Base-by-base conservation (phyloP, 2,888 invertebrate genomes). In the Sericinus montela region DNA sequence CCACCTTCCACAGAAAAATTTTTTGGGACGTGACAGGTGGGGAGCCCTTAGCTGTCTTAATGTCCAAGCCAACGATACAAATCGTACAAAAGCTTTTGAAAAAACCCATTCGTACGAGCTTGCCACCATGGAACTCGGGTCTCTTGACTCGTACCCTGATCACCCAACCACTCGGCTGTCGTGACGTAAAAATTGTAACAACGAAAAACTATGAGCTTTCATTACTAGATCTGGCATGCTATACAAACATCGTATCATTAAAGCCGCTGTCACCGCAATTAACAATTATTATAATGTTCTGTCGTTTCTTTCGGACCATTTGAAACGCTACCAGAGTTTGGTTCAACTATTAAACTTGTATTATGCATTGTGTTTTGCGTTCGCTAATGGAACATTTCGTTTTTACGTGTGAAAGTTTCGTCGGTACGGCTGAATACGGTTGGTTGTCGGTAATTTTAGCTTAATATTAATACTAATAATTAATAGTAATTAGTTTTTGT, bases 201-300 rank as follows among this genome's bases (percentile, higher is more conserved):
- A n/a, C n/a, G 13, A 11, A 23, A 6, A 8, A 38, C 30, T 39
- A 38, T 38, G 13, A 45, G 14, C 13, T 45, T 45, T 38, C 5
- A 16, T 29, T 32, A n/a, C 28, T 19, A 37, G 36, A 11, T n/a
- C 28, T 34, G 36, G 37, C 30, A 37, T 32, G 45, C 39, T 40
- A 13, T 16, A 32, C 10, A 29, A 15, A 15, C 23, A 15, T n/a
- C 25, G 40, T 13, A 46, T 25, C 13, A 42, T 48, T 43, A 29
- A 11, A 15, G n/a, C 37, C 29, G n/a, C 35, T 43, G 37, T 48
- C 37, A 37, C 38, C 19, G 42, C 42, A 43, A 43, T 48, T 32
- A 48, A 48, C 37, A 37, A 36, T 48, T 43, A 48, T 43, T 42
- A 48, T 48, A 43, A 43, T 42, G 38, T 48, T 38, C 38, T 32